A percentile compares a stretch with the other conserved stretches of the same genome.
phyloP scores from a whole-genome alignment of 2,797 vertebrate genomes.

The Pangasius krempfi region DNA sequence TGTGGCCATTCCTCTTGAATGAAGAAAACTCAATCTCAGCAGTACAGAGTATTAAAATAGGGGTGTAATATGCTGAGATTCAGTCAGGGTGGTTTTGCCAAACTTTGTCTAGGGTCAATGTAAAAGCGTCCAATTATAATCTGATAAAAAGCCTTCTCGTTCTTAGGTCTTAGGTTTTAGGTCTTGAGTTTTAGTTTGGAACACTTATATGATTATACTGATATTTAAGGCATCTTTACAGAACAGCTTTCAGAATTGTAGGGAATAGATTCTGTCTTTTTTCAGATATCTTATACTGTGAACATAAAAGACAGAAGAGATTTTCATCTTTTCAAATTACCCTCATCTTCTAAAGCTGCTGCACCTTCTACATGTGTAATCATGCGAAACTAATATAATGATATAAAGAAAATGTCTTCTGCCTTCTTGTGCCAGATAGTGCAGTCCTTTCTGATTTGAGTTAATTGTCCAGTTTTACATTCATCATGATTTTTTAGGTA shows the following conservation, averaged over 20 bases:
- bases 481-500: not conserved
- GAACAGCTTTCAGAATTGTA: no score
- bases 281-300: not conserved
- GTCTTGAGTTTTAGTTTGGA: not conserved
- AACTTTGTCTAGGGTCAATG: not conserved
- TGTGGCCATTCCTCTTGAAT: not conserved
- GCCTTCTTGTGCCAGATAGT: not conserved
- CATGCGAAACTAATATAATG: conserved; percentile 7
- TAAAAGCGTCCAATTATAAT: not conserved
- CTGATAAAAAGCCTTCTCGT: not conserved
- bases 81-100: not conserved
- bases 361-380: not conserved
- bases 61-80: not conserved
- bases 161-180: not conserved
- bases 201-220: not conserved
- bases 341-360: not conserved
- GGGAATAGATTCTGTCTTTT: not conserved
- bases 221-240: not conserved
- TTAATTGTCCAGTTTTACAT: conserved; percentile 8
- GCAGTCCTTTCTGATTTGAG: not conserved
- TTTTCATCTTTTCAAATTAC: conserved; percentile 19
- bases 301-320: not conserved
- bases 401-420: not conserved
- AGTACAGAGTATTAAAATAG: conserved; percentile 3
- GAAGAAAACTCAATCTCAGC: not conserved